Evolutionary conservation across 2,888 invertebrate species (phyloP), one percentile per base, ranked within the genome.

Genomic region (Chrysodeixis includens): DNA sequence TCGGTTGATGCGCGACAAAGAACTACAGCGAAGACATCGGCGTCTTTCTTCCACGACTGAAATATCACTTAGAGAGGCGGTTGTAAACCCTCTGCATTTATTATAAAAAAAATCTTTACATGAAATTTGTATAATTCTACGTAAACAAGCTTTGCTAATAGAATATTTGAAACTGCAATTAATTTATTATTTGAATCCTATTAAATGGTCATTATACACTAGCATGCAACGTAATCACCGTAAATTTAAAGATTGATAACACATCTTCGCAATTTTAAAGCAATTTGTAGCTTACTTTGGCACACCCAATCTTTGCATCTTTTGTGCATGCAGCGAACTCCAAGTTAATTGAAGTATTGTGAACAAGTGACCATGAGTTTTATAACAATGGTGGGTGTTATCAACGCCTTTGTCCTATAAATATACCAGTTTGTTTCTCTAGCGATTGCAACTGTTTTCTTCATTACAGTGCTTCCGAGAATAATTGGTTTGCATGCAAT

Each of bases 251-350:
- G 44, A 76, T 62, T 70, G 74, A 72, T 76, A 74, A 72, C 63
- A 56, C 57, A 52, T 35, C 44, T 57, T 22, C 46, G 66, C 30
- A 12, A 22, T 66, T 62, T 51, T 56, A 57, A 69, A 61, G 66
- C 69, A 75, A 73, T 74, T 66, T 72, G 68, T 32, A 53, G 64
- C 56, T 56, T 64, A 79, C 74, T 78, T 64, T 62, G 56, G 62
- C 16, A 44, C 46, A 49, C 10, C 44, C 69, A 72, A 78, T 79
- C 78, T 61, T 63, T 62, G 46, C 75, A 69, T 71, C 70, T 69
- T 71, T 73, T 69, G 57, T 66, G 71, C 83, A 83, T 83, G 79
- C 77, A 68, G 78, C 61, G 52, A 26, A 26, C 26, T 26, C 26
- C 60, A 56, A 56, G 69, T 58, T 69, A 55, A 56, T 18, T 49